phyloP scores from a whole-genome alignment of 1,140 invertebrate species.

The Wiebesia pumilae region DNA sequence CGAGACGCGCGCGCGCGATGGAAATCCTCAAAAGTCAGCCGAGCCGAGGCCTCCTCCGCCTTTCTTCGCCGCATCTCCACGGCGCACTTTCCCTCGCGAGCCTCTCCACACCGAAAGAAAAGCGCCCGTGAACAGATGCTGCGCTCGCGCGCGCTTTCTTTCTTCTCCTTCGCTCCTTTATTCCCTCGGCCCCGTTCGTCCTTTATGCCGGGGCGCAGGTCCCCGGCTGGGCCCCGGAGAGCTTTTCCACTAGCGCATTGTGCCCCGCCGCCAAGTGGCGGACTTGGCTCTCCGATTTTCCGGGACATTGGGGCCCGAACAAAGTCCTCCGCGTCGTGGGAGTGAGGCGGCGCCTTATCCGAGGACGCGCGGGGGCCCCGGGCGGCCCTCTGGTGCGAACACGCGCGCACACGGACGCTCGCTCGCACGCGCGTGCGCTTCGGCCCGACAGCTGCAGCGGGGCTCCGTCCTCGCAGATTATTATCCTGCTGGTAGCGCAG shows the following conservation, averaged over 20 bases:
- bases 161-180: background rate
- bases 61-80: background rate
- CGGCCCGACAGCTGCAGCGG: conserved; percentile 21
- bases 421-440: background rate
- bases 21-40: conserved; percentile 32
- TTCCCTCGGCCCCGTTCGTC: background rate
- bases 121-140: conserved; percentile 21
- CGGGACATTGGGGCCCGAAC: too few relatives aligned
- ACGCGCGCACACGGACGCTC: background rate
- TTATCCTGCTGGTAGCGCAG: conserved; percentile 23
- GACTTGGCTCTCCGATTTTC: too few relatives aligned
- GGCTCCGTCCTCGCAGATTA: conserved; percentile 31
- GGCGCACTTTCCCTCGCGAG: conserved; percentile 1
- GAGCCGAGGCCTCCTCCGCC: background rate
- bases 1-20: background rate
- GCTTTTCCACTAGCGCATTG: too few relatives aligned
- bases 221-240: too few relatives aligned
- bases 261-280: too few relatives aligned
- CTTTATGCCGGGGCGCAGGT: background rate
- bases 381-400: background rate
- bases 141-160: background rate
- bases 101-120: background rate
- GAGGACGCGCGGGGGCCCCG: too few relatives aligned
- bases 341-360: too few relatives aligned
- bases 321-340: too few relatives aligned